Evolutionary conservation across 2,888 invertebrate genomes (phyloP).

Genomic region (Leuctra nigra): DNA sequence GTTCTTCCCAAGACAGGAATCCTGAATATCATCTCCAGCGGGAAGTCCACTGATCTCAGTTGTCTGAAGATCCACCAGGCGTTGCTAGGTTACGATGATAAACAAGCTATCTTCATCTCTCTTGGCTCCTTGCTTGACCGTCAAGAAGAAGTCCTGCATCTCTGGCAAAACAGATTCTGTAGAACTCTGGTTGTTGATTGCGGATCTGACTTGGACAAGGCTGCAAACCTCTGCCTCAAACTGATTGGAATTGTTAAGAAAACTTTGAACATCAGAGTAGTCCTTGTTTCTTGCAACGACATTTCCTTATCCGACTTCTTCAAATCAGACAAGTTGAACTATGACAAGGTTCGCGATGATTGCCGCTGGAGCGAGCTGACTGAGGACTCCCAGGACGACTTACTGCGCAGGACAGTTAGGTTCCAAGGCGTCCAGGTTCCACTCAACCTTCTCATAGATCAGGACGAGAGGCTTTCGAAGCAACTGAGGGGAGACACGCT

Average conservation of each 20-base stretch:
- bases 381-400: not conserved
- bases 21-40: too few relatives aligned
- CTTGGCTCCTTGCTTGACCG: too few relatives aligned
- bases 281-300: too few relatives aligned
- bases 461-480: slow-evolving; percentile 1
- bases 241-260: too few relatives aligned
- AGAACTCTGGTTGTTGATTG: not conserved
- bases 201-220: too few relatives aligned
- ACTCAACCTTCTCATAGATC: not conserved
- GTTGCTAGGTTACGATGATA: too few relatives aligned
- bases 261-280: too few relatives aligned
- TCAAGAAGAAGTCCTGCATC: not conserved
- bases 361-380: not conserved
- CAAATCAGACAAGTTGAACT: not conserved
- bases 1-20: too few relatives aligned
- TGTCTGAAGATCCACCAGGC: too few relatives aligned
- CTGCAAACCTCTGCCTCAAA: too few relatives aligned
- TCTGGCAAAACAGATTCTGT: not conserved
- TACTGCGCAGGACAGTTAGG: slow-evolving; percentile 1
- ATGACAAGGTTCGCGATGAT: not conserved
- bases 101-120: too few relatives aligned
- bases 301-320: not conserved
- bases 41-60: too few relatives aligned
- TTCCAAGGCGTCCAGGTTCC: slow-evolving; percentile 12
- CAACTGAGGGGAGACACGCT: slow-evolving; percentile 1